Conservation (phyloP, 1,140 invertebrate genomes). For the Acyrthosiphon pisum region DNA sequence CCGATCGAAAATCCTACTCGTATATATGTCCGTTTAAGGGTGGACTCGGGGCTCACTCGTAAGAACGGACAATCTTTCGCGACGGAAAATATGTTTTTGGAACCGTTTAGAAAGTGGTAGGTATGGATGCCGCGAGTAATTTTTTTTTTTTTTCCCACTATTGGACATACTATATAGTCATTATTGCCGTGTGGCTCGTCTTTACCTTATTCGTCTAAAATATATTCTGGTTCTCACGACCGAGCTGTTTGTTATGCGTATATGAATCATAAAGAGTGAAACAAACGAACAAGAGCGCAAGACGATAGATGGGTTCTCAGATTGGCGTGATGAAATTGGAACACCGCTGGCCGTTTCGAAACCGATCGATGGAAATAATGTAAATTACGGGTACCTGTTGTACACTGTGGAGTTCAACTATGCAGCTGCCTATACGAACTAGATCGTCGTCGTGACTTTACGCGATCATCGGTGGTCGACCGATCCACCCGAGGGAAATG, state of each 20-base stretch:
- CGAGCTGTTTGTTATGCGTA: slow-evolving; percentile 28
- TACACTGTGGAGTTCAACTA: background rate
- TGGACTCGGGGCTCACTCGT: background rate
- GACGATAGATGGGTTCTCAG: slow-evolving; percentile 33
- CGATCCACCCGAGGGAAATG: background rate
- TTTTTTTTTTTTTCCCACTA: slow-evolving; percentile 35
- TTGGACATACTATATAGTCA: background rate
- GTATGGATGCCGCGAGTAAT: background rate
- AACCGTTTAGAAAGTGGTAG: slow-evolving; percentile 41
- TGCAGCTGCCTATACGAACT: background rate
- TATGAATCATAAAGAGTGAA: slow-evolving; percentile 23
- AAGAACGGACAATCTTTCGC: background rate
- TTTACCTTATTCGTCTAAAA: slow-evolving; percentile 52
- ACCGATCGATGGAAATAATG: slow-evolving; percentile 32
- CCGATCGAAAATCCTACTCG: background rate
- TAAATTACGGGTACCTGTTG: background rate
- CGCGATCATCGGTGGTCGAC: background rate
- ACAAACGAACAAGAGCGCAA: background rate
- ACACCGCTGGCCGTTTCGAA: slow-evolving; percentile 25
- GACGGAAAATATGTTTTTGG: slow-evolving; percentile 17
- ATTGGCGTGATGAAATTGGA: slow-evolving; percentile 44
- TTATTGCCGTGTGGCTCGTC: slow-evolving; percentile 17
- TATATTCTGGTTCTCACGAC: slow-evolving; percentile 53
- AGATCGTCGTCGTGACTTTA: background rate
- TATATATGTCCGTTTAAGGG: background rate